Base-by-base conservation (phyloP, 2,888 invertebrate genomes). In the Molorchus minor region DNA sequence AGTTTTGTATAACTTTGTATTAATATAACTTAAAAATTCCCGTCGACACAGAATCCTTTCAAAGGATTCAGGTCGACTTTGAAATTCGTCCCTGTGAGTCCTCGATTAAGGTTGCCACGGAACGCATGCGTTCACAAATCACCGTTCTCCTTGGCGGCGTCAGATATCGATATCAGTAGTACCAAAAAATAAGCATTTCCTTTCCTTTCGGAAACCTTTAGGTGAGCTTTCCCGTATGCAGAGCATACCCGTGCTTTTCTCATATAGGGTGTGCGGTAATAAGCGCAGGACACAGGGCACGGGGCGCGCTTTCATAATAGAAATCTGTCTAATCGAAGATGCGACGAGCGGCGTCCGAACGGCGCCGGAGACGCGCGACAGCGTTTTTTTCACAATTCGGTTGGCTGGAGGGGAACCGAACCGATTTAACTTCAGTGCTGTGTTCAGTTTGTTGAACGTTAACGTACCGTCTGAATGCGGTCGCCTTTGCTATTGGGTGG, bases 71-170 rank as follows among this genome's bases (percentile, higher is more conserved):
- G n/a, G n/a, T n/a, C 33, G 33, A 46, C n/a, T 46, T 46, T 46
- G 30, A 35, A 43, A 21, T 38, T 21, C 49, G 49, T 13, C 21
- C 49, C 38, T 49, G 49, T 15, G 1, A 12, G 12, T 45, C 53
- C 46, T 33, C 20, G 41, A 35, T 57, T 41, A 36, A 51, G 44
- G 43, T 57, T 57, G 30, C 41, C 20, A 13, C 8, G 5, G 15
- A 15, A 41, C 58, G 52, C 58, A 45, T 58, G 58, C 53, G 58
- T 17, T 30, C 4, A 2, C 25, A n/a, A n/a, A n/a, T n/a, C n/a
- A n/a, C n/a, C 33, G 33, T 33, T 10, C 12, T 10, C 33, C 33
- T 33, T 10, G 33, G 12, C 33, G 12, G 3, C 33, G 33, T 3
- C 33, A 10, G 8, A 25, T 25, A 25, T 25, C 8, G 8, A 25